Conservation (phyloP, 2,888 invertebrate genomes). For the Ochropleura leucogaster region DNA sequence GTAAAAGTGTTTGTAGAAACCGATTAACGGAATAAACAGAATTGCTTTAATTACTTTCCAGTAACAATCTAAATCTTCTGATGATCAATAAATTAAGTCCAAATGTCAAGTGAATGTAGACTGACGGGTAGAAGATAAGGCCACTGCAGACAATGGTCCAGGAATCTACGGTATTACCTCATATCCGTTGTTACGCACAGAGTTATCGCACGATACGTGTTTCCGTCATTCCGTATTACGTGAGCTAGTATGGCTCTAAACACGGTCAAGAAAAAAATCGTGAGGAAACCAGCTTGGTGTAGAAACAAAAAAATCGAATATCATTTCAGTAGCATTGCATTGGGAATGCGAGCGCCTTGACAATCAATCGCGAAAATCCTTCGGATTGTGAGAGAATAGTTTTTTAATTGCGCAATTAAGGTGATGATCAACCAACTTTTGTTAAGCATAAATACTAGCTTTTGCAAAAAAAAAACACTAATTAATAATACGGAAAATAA, state of each 20-base stretch:
- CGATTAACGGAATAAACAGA: not conserved
- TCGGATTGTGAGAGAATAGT: not conserved
- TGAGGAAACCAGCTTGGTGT: not conserved
- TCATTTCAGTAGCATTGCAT: not conserved
- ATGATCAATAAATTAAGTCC: not conserved
- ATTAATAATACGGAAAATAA: too few relatives aligned
- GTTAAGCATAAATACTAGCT: not conserved
- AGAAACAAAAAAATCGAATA: not conserved
- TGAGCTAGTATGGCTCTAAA: too few relatives aligned
- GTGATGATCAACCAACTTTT: not conserved
- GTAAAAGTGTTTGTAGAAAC: not conserved
- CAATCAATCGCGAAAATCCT: not conserved
- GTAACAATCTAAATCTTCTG: not conserved
- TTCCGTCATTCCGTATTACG: constrained; percentile 24
- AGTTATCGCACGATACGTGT: constrained; percentile 16
- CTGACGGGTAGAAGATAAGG: constrained; percentile 36
- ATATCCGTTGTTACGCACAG: constrained; percentile 42
- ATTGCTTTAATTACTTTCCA: not conserved
- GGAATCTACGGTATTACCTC: constrained; percentile 24
- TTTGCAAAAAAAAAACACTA: too few relatives aligned
- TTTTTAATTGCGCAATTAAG: too few relatives aligned
- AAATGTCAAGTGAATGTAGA: constrained; percentile 14
- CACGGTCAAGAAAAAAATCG: not conserved
- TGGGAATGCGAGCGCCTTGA: not conserved
- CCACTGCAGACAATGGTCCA: constrained; percentile 21